Percentiles rank a stretch among this genome's conserved stretches.
These are phyloP conservation scores for Eristalis arbustorum DNA, from an alignment of 2,888 invertebrate genomes.

Conservation along the genomic window DNA sequence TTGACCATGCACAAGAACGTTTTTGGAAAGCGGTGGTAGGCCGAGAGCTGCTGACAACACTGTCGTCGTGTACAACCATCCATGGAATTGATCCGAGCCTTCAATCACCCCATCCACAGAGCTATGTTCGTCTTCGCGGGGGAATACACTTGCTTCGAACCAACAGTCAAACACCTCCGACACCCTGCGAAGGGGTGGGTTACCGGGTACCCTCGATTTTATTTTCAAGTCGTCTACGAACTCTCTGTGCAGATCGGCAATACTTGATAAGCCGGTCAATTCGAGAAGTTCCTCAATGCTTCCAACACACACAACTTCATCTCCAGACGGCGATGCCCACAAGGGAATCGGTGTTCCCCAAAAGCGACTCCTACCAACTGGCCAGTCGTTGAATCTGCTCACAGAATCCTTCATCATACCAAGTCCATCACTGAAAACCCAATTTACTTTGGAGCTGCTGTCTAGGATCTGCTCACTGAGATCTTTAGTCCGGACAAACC, in stretches of 20 bases:
- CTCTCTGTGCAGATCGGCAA: constrained; percentile 95
- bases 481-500: constrained; percentile 95
- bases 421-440: constrained; percentile 98
- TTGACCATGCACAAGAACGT: constrained; percentile 95
- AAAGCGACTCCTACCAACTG: constrained; percentile 95
- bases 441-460: constrained; percentile 91
- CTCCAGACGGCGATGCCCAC: constrained; percentile 93
- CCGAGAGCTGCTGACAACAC: constrained; percentile 95
- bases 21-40: constrained; percentile 95
- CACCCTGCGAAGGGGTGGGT: constrained; percentile 91
- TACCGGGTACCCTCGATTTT: constrained; percentile 90
- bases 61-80: constrained; percentile 97
- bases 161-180: constrained; percentile 98
- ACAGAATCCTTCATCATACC: constrained; percentile 87
- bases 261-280: constrained; percentile 86
- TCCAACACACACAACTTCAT: constrained; percentile 93
- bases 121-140: constrained; percentile 88
- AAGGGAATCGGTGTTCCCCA: constrained; percentile 99
- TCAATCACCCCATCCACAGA: constrained; percentile 98
- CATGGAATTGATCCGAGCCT: constrained; percentile 95
- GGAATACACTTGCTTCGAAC: constrained; percentile 99
- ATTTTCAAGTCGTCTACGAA: constrained; percentile 93
- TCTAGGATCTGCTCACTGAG: constrained; percentile 90
- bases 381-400: constrained; percentile 99
- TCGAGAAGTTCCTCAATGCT: constrained; percentile 92